Percentiles rank a stretch among this genome's conserved stretches.
Conservation (phyloP, 1,140 invertebrate genomes). For the Scaptomyza hsui region DNA sequence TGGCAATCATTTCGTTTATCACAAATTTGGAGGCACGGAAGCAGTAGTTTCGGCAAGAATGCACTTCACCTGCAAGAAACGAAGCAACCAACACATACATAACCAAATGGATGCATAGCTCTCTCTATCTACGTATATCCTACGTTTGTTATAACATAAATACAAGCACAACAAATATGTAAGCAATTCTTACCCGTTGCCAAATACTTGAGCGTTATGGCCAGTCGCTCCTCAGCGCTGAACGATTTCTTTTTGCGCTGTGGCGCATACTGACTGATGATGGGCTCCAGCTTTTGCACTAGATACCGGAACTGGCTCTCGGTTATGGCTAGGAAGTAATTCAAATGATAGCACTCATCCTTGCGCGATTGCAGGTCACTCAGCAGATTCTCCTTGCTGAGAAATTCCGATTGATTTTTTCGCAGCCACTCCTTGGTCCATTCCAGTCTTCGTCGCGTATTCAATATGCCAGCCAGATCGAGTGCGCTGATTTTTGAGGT, state of each 20-base stretch:
- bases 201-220: conserved; percentile 83
- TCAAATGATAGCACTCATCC: conserved; percentile 81
- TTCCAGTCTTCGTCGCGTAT: conserved; percentile 71
- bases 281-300: conserved; percentile 75
- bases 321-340: conserved; percentile 83
- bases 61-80: conserved; percentile 72
- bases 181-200: conserved; percentile 69
- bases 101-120: conserved; percentile 14
- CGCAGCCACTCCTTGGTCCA: conserved; percentile 83
- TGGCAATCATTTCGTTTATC: conserved; percentile 83
- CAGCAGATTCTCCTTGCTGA: conserved; percentile 76
- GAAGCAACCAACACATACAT: neutral
- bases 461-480: conserved; percentile 76
- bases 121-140: neutral
- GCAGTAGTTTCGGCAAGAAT: conserved; percentile 83
- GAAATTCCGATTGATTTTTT: conserved; percentile 77
- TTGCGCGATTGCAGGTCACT: conserved; percentile 78
- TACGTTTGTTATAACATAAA: neutral
- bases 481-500: conserved; percentile 77
- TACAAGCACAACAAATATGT: neutral
- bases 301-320: conserved; percentile 79
- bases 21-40: conserved; percentile 84
- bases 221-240: conserved; percentile 80
- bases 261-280: conserved; percentile 78
- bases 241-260: conserved; percentile 82